These are phyloP conservation scores for Malthinus flaveolus DNA, from an alignment of 2,888 invertebrate species.

Conservation along the genomic window DNA sequence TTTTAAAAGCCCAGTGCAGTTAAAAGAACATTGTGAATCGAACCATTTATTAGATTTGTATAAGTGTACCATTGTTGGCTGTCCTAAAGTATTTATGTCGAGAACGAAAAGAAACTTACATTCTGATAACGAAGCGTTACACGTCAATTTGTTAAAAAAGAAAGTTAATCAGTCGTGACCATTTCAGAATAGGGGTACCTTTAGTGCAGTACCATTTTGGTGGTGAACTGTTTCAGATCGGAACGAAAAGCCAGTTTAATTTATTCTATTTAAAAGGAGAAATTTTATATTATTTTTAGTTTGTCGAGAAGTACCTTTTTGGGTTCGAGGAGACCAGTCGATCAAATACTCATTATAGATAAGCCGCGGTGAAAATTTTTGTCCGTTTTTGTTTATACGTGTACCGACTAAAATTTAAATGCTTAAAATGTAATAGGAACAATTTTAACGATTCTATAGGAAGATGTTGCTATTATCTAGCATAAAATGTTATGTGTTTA, in stretches of 20 bases:
- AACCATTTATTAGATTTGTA: conserved; percentile 71
- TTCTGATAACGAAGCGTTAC: conserved; percentile 67
- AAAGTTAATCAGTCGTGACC: conserved; percentile 51
- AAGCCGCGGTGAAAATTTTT: neutral
- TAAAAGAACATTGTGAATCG: conserved; percentile 75
- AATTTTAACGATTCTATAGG: conserved; percentile 4
- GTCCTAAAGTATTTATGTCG: conserved; percentile 78
- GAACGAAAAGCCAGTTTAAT: conserved; percentile 50
- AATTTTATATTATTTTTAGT: conserved; percentile 20
- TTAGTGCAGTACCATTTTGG: conserved; percentile 52
- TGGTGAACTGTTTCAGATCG: conserved; percentile 51
- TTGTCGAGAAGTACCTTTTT: conserved; percentile 11
- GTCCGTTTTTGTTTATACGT: no score
- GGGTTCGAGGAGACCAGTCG: conserved; percentile 44
- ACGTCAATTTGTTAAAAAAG: conserved; percentile 52
- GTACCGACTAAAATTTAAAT: neutral
- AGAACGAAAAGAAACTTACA: conserved; percentile 78
- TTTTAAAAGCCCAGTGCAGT: conserved; percentile 63
- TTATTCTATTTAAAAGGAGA: conserved; percentile 40
- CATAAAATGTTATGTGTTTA: conserved; percentile 17
- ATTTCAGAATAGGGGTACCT: conserved; percentile 45
- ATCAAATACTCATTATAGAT: conserved; percentile 47
- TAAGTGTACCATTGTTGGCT: conserved; percentile 75
- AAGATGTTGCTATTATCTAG: conserved; percentile 9
- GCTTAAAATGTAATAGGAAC: conserved; percentile 2